phyloP scores from a whole-genome alignment of 2,113 vertebrate genomes.

The Solea solea region DNA sequence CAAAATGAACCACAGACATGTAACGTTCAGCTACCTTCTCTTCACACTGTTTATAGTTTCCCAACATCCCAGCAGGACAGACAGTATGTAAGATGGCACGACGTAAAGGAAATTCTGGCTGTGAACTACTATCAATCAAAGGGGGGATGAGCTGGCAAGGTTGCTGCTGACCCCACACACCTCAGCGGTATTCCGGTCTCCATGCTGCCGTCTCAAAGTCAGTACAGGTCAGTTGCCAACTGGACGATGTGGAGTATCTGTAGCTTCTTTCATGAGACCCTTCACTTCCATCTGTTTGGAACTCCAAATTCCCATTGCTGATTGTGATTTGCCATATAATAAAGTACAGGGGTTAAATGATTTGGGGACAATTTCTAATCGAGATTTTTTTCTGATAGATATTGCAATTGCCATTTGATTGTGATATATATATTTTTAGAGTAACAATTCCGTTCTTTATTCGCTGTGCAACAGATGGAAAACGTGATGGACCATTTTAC shows the following conservation, averaged over 20 bases:
- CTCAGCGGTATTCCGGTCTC: constrained; percentile 18
- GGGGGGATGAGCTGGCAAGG: constrained; percentile 24
- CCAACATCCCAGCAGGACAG: constrained; percentile 4
- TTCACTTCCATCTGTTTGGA: neutral
- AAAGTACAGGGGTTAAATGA: too few relatives aligned
- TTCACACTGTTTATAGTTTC: constrained; percentile 2
- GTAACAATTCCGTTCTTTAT: too few relatives aligned
- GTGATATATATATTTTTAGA: too few relatives aligned
- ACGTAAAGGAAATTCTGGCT: constrained; percentile 2
- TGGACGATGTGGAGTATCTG: constrained; percentile 6
- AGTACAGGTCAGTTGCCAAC: constrained; percentile 17
- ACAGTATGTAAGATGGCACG: neutral
- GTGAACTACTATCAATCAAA: constrained; percentile 49
- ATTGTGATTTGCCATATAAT: neutral
- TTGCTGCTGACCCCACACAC: constrained; percentile 23
- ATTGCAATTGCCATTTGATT: too few relatives aligned
- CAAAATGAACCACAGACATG: neutral
- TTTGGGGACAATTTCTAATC: too few relatives aligned
- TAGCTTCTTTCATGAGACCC: constrained; percentile 3
- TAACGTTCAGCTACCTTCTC: neutral
- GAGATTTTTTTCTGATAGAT: too few relatives aligned
- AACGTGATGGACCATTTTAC: too few relatives aligned
- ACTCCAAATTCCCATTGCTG: neutral
- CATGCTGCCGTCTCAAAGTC: constrained; percentile 33
- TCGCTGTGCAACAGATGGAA: too few relatives aligned